Conservation (phyloP, 2,888 invertebrate species). For the Chrysotoxum bicinctum region DNA sequence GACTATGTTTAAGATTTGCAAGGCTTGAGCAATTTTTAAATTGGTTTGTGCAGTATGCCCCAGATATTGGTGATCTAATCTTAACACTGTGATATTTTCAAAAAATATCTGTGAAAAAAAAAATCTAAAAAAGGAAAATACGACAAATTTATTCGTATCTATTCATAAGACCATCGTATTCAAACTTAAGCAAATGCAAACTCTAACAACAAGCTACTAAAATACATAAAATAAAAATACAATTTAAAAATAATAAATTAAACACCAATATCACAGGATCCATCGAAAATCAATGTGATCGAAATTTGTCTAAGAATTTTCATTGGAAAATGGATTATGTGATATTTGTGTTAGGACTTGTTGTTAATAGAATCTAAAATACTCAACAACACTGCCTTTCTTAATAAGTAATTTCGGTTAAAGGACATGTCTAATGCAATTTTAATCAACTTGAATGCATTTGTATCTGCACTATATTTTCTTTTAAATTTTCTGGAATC, state of each 20-base stretch:
- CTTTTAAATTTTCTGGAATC: not conserved
- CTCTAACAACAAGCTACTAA: not conserved
- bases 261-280: not conserved
- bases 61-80: not conserved
- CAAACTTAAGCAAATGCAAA: not conserved
- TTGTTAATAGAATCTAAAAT: not conserved
- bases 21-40: not conserved
- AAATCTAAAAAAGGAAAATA: not conserved
- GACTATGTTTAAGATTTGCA: not conserved
- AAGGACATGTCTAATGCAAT: not conserved
- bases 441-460: not conserved
- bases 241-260: not conserved
- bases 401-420: not conserved
- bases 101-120: not conserved
- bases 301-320: not conserved
- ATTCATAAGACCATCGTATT: not conserved
- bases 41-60: not conserved
- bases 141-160: not conserved
- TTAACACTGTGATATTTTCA: not conserved
- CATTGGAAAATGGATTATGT: not conserved
- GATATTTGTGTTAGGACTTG: not conserved
- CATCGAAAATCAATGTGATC: not conserved
- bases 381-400: constrained; percentile 10
- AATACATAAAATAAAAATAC: not conserved
- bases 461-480: not conserved